Conservation (phyloP, 2,797 vertebrate genomes). For the Microcaecilia unicolor region DNA sequence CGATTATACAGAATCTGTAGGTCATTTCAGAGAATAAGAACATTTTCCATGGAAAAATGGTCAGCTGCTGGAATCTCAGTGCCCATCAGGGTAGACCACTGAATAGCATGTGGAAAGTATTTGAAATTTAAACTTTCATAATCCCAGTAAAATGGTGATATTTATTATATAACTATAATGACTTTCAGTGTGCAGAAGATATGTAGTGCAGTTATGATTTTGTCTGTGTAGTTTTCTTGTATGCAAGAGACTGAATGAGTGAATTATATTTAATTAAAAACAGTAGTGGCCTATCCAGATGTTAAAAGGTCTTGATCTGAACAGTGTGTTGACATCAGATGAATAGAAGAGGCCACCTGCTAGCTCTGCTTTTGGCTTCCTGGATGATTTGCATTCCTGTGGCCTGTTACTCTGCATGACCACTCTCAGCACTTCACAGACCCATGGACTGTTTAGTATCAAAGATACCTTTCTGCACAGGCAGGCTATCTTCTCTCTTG, state of each 20-base stretch:
- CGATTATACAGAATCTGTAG: too few relatives aligned
- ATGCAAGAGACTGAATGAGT: slow-evolving; percentile 58
- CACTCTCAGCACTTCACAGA: slow-evolving; percentile 79
- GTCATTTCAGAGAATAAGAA: slow-evolving; percentile 23
- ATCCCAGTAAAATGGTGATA: slow-evolving; percentile 58
- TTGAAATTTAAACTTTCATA: slow-evolving; percentile 53
- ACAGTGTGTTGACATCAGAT: slow-evolving; percentile 75
- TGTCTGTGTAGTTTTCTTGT: slow-evolving; percentile 48
- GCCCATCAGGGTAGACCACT: slow-evolving; percentile 36
- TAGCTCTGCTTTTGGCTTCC: slow-evolving; percentile 76
- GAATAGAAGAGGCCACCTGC: slow-evolving; percentile 91
- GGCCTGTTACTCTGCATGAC: slow-evolving; percentile 85
- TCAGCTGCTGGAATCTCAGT: slow-evolving; percentile 32
- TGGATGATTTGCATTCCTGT: slow-evolving; percentile 91
- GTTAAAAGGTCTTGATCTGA: slow-evolving; percentile 69
- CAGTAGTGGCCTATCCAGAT: slow-evolving; percentile 71
- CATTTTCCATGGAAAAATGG: slow-evolving; percentile 43
- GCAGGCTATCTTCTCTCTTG: slow-evolving; percentile 61
- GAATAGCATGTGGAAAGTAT: slow-evolving; percentile 48
- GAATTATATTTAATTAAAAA: slow-evolving; percentile 86
- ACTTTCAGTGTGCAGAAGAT: slow-evolving; percentile 60
- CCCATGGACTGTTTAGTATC: slow-evolving; percentile 81
- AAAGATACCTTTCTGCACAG: slow-evolving; percentile 71
- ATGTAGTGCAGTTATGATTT: slow-evolving; percentile 46
- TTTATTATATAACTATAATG: slow-evolving; percentile 72